Percentiles rank a stretch among this genome's conserved stretches.
Conservation (phyloP, 2,113 vertebrate genomes). For the Chionis minor region DNA sequence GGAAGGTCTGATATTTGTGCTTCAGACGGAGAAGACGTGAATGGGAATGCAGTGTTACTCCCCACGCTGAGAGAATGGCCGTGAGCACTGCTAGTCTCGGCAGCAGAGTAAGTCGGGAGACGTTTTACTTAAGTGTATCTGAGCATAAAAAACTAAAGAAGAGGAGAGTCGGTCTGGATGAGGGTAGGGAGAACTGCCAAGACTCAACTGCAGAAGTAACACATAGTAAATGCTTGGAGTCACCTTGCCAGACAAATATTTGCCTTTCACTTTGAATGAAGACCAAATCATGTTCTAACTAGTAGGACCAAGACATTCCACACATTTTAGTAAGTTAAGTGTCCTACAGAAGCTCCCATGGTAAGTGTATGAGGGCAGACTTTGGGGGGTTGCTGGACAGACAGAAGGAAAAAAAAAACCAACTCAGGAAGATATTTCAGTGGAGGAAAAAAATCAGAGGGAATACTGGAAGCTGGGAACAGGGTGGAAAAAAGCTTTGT, state of each 20-base stretch:
- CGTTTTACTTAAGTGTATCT: not conserved
- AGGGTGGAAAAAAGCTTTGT: not conserved
- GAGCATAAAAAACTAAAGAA: not conserved
- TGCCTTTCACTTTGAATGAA: slow-evolving; percentile 59
- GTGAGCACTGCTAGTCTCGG: not conserved
- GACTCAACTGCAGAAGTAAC: slow-evolving; percentile 59
- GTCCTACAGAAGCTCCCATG: slow-evolving; percentile 20
- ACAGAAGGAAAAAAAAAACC: not conserved
- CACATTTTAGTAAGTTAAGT: slow-evolving; percentile 14
- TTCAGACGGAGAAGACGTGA: not conserved
- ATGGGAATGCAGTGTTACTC: not conserved
- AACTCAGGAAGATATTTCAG: not conserved
- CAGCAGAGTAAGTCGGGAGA: not conserved
- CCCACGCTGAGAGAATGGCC: not conserved
- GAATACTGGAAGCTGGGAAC: not conserved
- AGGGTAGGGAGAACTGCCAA: slow-evolving; percentile 54
- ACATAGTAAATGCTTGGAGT: slow-evolving; percentile 58
- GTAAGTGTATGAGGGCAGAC: not conserved
- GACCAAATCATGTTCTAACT: slow-evolving; percentile 61
- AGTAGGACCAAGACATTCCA: slow-evolving; percentile 48
- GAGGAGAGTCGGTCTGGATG: not conserved
- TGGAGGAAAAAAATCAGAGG: not conserved
- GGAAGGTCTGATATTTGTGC: not conserved
- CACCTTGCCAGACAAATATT: slow-evolving; percentile 65
- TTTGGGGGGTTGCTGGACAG: not conserved